Evolutionary conservation across 2,113 vertebrate species (phyloP), one percentile per base, ranked within the genome.

Genomic region (Thunnus maccoyii): DNA sequence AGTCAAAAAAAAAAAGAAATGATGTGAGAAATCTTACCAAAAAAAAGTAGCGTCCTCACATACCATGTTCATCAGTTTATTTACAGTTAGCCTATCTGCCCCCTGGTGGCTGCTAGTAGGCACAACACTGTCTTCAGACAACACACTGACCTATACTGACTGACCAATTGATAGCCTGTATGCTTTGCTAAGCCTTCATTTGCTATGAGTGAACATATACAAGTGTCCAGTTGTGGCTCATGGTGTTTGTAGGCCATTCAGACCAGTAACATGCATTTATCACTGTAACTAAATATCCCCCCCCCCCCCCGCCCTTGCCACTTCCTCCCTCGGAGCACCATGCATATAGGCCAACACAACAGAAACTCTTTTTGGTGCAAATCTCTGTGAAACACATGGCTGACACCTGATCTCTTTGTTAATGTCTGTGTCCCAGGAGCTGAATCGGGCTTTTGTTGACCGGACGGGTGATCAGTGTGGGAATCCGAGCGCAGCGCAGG

Each of bases 401-500:
- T 41, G 85, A 88, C 70, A 89, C 76, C 70, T 61, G 80, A 91
- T 89, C 86, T 83, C 72, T 88, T 7, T 79, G 58, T 82, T 83
- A 55, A 82, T 20, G 48, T 89, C 68, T 92, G 70, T 82, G 68
- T 91, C 64, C 30, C 78, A 93, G 93, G 89, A 93, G 70, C 86
- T 93, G 88, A 94, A 91, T 82, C 82, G 5, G 52, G 79, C 87
- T 89, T 93, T 93, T 95, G 94, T 94, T 20, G 27, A 55, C 20
- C 17, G 44, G 72, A 78, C 57, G 75, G 81, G 36, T 61, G 91
- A 93, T 86, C 86, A 77, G 79, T 91, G 93, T 94, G 94, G 92
- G 94, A 96, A 92, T 82, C 64, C 25, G 55, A 93, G 85, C 14
- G 11, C 78, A 20, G 83, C 72, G 25, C 86, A 92, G 87, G 91